A percentile compares a stretch with the other conserved stretches of the same genome.
Conservation (phyloP, 2,113 vertebrate genomes). For the Mormyrus lacerda region DNA sequence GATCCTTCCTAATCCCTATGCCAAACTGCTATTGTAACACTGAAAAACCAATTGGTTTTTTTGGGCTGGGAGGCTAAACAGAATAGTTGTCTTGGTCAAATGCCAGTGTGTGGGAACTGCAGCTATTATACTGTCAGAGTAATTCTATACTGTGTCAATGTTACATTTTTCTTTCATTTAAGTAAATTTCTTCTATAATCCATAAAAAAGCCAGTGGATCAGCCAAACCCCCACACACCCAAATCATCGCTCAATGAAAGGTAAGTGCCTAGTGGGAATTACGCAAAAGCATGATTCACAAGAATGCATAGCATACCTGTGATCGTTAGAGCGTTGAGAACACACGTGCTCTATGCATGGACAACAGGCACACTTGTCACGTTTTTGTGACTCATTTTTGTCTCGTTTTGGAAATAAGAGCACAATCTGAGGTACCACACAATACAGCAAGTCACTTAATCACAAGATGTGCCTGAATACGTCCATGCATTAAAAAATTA, state of each 20-base stretch:
- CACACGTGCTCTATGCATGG: background rate
- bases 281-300: background rate
- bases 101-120: background rate
- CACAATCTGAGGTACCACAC: background rate
- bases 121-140: constrained; percentile 8
- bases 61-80: background rate
- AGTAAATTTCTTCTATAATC: background rate
- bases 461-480: background rate
- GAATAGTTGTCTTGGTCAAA: background rate
- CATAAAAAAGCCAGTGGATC: background rate
- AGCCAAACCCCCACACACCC: background rate
- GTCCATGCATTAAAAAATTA: background rate
- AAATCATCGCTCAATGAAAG: background rate
- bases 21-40: background rate
- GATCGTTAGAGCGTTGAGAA: background rate
- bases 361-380: background rate
- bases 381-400: background rate
- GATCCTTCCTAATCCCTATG: background rate
- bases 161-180: background rate
- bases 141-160: background rate
- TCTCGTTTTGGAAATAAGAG: background rate
- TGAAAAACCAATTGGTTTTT: background rate
- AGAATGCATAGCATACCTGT: background rate
- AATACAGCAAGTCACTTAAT: background rate
- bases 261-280: background rate